Evolutionary conservation across 1,140 invertebrate genomes (phyloP).

Genomic region (Drosophila insularis): DNA sequence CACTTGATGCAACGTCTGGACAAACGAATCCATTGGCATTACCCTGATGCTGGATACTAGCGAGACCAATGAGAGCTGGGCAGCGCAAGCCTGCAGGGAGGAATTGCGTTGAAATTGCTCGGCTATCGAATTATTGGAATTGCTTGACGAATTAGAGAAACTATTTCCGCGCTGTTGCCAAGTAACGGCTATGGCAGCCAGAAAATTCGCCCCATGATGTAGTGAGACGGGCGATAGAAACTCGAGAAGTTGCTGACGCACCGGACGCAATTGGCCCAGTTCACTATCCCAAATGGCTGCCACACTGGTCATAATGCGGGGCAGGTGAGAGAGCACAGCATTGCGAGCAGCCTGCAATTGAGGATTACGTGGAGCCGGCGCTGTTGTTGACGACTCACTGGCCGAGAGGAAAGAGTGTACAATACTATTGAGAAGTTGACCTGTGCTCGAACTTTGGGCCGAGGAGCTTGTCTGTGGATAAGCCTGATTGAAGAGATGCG

Average conservation of each 20-base stretch:
- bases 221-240: slow-evolving; percentile 94
- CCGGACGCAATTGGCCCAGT: slow-evolving; percentile 82
- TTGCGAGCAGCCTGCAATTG: slow-evolving; percentile 85
- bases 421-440: slow-evolving; percentile 91
- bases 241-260: slow-evolving; percentile 92
- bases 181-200: slow-evolving; percentile 93
- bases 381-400: slow-evolving; percentile 45
- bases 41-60: slow-evolving; percentile 91
- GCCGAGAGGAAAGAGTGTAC: slow-evolving; percentile 89
- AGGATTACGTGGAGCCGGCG: slow-evolving; percentile 66
- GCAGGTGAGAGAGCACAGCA: slow-evolving; percentile 90
- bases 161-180: slow-evolving; percentile 89
- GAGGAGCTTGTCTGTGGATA: slow-evolving; percentile 83
- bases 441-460: slow-evolving; percentile 85
- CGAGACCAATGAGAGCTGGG: slow-evolving; percentile 91
- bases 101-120: slow-evolving; percentile 79
- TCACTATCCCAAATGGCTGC: slow-evolving; percentile 91
- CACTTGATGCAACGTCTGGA: slow-evolving; percentile 92
- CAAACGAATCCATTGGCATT: slow-evolving; percentile 92
- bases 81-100: slow-evolving; percentile 86
- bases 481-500: slow-evolving; percentile 85
- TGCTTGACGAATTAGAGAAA: slow-evolving; percentile 6
- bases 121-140: slow-evolving; percentile 39
- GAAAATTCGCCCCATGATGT: slow-evolving; percentile 91
- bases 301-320: slow-evolving; percentile 91